Evolutionary conservation across 2,797 vertebrate species (phyloP), one percentile per base, ranked within the genome.

Genomic region (Micrastur ruficollis): DNA sequence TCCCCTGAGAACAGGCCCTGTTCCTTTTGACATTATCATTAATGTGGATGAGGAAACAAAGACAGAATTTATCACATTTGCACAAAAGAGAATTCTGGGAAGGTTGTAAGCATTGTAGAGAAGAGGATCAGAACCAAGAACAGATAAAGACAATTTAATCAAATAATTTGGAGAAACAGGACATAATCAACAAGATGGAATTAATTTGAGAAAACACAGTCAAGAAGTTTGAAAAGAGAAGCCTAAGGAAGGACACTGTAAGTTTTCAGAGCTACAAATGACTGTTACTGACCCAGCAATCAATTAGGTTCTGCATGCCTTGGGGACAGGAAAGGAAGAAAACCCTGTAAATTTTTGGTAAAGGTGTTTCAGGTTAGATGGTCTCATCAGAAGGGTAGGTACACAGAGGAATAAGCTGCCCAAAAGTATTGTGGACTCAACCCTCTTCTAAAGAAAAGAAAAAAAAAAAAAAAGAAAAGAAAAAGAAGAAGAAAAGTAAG

Each of bases 401-500:
- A 14, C 1, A 1, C 2, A 67, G 40, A 67, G 3, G 31, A 81
- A 56, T 47, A 86, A 86, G 31, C 3, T 70, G 15, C 36, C 50
- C 72, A 79, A 76, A 20, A 79, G 49, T 4, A 72, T 7, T 23
- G 40, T 31, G 31, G 9, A 52, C 20, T 47, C 56, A 86, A 52
- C 4, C 5, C 4, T 70, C 17, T 10, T 50, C 8, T 47, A 68
- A 47, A 18, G 2, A 0, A 12, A 22, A 14, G 6, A 55, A 25
- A 29, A 20, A 22, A 6, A 5, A 11, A 32, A 3, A 4, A 3
- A 12, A 26, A 26, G 7, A 11, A 12, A 15, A 12, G 22, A 3
- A 27, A 17, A 7, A 14, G 3, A 20, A 17, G 23, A 31, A 22
- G 1, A 3, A 38, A 8, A 20, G 20, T 20, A 46, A 18, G 29